These are phyloP conservation scores for Xyrauchen texanus DNA, from an alignment of 2,113 vertebrate species.

Conservation along the genomic window DNA sequence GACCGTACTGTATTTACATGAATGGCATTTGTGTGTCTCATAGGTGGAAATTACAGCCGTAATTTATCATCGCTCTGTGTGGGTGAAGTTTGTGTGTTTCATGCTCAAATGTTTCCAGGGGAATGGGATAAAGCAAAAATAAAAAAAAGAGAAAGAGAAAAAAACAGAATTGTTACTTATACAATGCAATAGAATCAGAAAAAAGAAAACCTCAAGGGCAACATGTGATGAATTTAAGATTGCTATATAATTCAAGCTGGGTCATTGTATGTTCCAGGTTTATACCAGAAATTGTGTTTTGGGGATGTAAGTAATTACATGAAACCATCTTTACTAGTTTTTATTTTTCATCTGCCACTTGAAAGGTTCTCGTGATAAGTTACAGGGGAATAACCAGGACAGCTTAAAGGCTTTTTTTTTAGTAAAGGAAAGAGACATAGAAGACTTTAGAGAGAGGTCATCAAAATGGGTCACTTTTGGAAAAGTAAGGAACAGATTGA, in stretches of 20 bases:
- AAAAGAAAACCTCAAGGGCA: not conserved
- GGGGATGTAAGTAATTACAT: too few relatives aligned
- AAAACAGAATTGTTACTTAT: not conserved
- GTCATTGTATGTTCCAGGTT: slow-evolving; percentile 5
- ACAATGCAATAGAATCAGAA: not conserved
- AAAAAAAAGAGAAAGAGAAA: not conserved
- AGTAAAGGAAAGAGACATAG: not conserved
- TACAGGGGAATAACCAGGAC: too few relatives aligned
- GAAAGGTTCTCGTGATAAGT: not conserved
- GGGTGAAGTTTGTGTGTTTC: slow-evolving; percentile 50
- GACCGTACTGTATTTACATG: slow-evolving; percentile 47
- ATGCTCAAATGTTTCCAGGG: slow-evolving; percentile 39
- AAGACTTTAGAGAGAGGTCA: not conserved
- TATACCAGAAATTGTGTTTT: not conserved
- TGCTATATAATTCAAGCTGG: not conserved
- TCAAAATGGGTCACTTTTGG: slow-evolving; percentile 19
- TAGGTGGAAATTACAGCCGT: slow-evolving; percentile 47
- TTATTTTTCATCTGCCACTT: not conserved
- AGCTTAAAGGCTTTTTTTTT: too few relatives aligned
- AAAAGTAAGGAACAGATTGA: not conserved
- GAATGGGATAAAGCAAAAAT: slow-evolving; percentile 29
- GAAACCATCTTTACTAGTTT: too few relatives aligned
- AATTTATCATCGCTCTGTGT: slow-evolving; percentile 59
- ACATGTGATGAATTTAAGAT: slow-evolving; percentile 9
- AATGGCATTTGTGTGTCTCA: slow-evolving; percentile 43